Evolutionary conservation across 2,797 vertebrate genomes (phyloP).

Genomic region (Chaenodraco wilsoni): DNA sequence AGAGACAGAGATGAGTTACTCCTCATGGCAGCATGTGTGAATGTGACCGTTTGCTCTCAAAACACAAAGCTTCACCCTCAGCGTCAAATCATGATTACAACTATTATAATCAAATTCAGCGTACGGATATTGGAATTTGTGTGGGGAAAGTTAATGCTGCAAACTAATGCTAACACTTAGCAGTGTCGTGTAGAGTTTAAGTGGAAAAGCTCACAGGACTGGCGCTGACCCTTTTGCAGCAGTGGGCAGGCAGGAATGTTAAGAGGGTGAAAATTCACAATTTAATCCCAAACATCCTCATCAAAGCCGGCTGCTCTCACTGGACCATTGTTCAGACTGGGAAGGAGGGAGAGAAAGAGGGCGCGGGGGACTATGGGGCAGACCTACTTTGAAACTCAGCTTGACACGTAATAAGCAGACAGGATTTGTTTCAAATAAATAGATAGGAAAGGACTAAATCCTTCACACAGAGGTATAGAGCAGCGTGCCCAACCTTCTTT

Average conservation of each 20-base stretch:
- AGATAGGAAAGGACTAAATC: too few relatives aligned
- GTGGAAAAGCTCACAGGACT: constrained; percentile 44
- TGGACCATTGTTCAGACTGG: constrained; percentile 55
- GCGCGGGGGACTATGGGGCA: too few relatives aligned
- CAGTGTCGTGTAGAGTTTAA: not conserved
- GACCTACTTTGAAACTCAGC: too few relatives aligned
- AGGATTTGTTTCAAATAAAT: too few relatives aligned
- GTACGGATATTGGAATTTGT: not conserved
- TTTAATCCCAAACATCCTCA: constrained; percentile 67
- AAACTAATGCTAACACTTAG: not conserved
- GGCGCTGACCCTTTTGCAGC: constrained; percentile 4
- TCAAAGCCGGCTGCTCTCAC: constrained; percentile 50
- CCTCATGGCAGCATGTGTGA: not conserved
- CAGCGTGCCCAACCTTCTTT: fast-evolving
- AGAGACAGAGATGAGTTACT: not conserved
- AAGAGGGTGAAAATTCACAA: constrained; percentile 64
- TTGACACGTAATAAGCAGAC: too few relatives aligned
- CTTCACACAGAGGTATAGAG: not conserved
- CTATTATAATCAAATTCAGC: not conserved
- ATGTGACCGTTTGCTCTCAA: not conserved
- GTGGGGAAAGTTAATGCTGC: constrained; percentile 1
- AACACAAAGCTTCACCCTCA: not conserved
- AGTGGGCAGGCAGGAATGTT: constrained; percentile 72
- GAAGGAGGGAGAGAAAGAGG: not conserved
- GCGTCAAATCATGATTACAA: not conserved